Evolutionary conservation across 2,797 vertebrate species (phyloP), one percentile per base, ranked within the genome.

Genomic region (Neostethus bicornis): DNA sequence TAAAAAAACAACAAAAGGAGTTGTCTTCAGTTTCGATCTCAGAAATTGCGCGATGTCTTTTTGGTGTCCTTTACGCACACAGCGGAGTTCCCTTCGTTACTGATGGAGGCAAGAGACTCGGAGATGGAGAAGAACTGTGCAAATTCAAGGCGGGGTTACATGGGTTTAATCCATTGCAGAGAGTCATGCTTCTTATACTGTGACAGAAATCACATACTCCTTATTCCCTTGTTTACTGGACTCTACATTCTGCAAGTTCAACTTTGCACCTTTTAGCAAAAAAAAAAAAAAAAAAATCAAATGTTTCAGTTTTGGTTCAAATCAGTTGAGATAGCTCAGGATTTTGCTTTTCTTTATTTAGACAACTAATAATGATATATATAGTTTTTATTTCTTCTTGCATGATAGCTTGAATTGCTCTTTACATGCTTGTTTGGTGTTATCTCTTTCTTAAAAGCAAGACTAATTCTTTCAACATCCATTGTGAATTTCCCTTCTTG

Each of bases 131-230:
- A 61, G 74, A 79, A 79, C 54, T 66, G 68, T 60, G 70, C 66
- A 66, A 66, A 76, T 75, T 81, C 68, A 68, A 87, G 89, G 89
- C 89, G 89, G 87, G 71, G 89, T 88, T 88, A 69, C 69, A 77
- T 74, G 68, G 77, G 58, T 51, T 71, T 62, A 69, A 71, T 78
- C 32, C 51, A 58, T 14, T 32, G 7, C 41, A 56, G 59, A 37
- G 48, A 75, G 49, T 17, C 61, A 51, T 66, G 68, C 66, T 68
- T 56, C 47, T 46, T 55, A 51, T 54, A 58, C 41, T 65, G 59
- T 49, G 45, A 35, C 35, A 1, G 13, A 16, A 52, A 44, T 14
- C 3, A 48, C 17, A 42, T 56, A 56, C 61, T 58, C 29, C 25
- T 47, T 38, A 17, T 66, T 35, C 41, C 23, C 43, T 19, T 26